Evolutionary conservation across 2,888 invertebrate species (phyloP).

Genomic region (Dichetophora obliterata): DNA sequence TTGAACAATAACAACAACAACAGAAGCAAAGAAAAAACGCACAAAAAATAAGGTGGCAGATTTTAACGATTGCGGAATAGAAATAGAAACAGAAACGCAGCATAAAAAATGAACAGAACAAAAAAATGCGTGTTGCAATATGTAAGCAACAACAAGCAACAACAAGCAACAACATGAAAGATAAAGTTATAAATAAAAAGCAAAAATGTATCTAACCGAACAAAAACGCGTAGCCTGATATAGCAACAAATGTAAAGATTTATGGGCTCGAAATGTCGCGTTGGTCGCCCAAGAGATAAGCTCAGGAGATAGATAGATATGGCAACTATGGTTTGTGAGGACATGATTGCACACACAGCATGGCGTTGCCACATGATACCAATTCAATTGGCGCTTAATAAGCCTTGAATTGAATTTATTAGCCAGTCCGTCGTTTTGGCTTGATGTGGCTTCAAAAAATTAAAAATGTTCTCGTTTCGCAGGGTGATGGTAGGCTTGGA

Average conservation of each 20-base stretch:
- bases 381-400: not conserved
- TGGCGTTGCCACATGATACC: not conserved
- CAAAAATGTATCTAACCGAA: not conserved
- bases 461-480: not conserved
- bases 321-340: not conserved
- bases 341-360: not conserved
- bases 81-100: conserved; percentile 1
- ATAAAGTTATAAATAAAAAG: not conserved
- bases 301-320: not conserved
- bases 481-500: not conserved
- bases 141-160: not conserved
- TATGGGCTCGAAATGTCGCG: conserved; percentile 16
- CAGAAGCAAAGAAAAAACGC: not conserved
- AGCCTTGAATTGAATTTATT: conserved; percentile 18
- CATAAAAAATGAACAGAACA: not conserved
- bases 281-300: conserved; percentile 6
- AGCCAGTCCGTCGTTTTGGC: not conserved
- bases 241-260: conserved; percentile 20
- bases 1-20: not conserved
- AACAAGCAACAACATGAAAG: conserved; percentile 3
- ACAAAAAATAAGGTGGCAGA: not conserved
- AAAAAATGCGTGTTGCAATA: conserved; percentile 23
- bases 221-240: not conserved
- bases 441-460: not conserved
- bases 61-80: conserved; percentile 18